Evolutionary conservation across 2,797 vertebrate species (phyloP).

Genomic region (Dicrostonyx torquatus): DNA sequence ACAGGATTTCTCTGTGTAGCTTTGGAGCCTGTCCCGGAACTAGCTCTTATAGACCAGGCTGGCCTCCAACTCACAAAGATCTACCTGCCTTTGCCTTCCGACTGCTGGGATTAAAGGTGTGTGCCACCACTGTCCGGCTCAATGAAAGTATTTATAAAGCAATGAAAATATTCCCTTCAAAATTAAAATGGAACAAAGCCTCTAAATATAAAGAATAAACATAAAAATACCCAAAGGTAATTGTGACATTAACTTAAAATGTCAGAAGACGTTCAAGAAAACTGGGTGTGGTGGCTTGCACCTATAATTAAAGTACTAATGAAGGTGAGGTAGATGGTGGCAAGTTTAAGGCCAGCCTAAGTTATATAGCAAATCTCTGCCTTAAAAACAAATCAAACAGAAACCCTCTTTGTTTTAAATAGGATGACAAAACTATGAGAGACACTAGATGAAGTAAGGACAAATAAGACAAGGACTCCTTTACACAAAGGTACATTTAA

Average conservation of each 20-base stretch:
- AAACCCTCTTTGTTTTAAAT: background rate
- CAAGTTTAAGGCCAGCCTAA: background rate
- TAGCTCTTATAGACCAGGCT: too few species aligned
- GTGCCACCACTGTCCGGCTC: background rate
- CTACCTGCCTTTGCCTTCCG: too few species aligned
- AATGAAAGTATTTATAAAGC: background rate
- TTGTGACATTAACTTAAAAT: slow-evolving; percentile 30
- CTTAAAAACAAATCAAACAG: background rate
- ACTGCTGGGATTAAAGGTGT: too few species aligned
- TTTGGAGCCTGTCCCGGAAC: too few species aligned
- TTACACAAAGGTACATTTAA: background rate
- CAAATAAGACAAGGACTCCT: background rate
- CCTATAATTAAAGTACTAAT: background rate
- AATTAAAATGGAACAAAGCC: slow-evolving; percentile 39
- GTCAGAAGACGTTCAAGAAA: background rate
- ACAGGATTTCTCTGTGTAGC: too few species aligned
- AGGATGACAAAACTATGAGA: background rate
- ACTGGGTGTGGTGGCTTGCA: background rate
- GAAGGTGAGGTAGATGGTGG: background rate
- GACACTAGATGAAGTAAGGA: background rate
- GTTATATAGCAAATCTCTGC: background rate
- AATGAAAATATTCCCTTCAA: background rate
- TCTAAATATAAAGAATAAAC: slow-evolving; percentile 5
- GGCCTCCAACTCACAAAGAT: too few species aligned
- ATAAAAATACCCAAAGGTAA: background rate